Conservation (phyloP, 2,113 vertebrate genomes). For the Leptocoma aspasia region DNA sequence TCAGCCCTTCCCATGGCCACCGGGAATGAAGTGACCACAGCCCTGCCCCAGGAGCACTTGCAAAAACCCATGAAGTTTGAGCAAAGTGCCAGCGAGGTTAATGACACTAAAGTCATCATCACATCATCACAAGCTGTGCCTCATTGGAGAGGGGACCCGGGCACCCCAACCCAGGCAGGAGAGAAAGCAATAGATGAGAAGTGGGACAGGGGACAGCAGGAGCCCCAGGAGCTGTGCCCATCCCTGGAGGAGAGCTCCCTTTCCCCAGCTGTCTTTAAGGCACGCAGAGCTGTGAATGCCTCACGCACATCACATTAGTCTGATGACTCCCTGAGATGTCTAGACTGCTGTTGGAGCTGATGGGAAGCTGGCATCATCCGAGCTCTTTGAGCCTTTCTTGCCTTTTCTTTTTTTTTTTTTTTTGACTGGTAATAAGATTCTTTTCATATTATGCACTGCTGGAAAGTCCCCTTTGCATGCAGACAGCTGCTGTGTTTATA, state of each 20-base stretch:
- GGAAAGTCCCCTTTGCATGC: slow-evolving; percentile 32
- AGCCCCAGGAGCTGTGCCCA: not conserved
- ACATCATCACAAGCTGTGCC: not conserved
- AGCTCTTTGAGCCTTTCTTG: not conserved
- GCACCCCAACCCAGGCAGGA: not conserved
- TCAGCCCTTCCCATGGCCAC: not conserved
- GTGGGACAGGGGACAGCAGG: not conserved
- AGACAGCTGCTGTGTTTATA: slow-evolving; percentile 56
- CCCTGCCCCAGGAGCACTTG: not conserved
- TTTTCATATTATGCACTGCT: slow-evolving; percentile 53
- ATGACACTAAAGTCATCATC: not conserved
- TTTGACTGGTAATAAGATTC: slow-evolving; percentile 32
- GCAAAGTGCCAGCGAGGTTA: not conserved
- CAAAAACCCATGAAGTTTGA: not conserved
- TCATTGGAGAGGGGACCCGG: not conserved
- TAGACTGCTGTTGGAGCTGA: slow-evolving; percentile 24
- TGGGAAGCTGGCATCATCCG: not conserved
- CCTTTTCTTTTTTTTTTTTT: not conserved
- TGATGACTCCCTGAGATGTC: not conserved
- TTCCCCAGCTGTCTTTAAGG: not conserved
- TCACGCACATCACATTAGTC: not conserved
- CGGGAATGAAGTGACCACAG: accelerated
- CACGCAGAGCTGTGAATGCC: not conserved
- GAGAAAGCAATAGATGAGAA: not conserved
- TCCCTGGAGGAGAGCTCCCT: not conserved